phyloP scores from a whole-genome alignment of 2,797 vertebrate species.

The Cyprinodon diabolis region DNA sequence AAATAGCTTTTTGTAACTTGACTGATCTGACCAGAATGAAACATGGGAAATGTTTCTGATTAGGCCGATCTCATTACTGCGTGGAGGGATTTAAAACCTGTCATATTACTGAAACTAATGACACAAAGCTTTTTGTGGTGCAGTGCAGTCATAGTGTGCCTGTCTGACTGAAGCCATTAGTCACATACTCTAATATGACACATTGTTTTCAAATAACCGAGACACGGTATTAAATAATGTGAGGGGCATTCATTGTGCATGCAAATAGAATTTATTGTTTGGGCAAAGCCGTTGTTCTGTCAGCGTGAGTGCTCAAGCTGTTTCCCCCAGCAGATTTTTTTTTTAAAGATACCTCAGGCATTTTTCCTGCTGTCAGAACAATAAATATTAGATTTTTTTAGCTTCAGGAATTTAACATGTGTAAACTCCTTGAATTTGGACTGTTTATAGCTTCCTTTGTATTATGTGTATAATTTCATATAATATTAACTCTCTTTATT shows the following conservation, averaged over 20 bases:
- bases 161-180: slow-evolving; percentile 34
- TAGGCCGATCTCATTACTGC: slow-evolving; percentile 21
- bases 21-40: slow-evolving; percentile 6
- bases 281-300: slow-evolving; percentile 26
- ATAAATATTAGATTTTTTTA: slow-evolving; percentile 25
- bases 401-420: not conserved
- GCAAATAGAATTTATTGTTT: slow-evolving; percentile 36
- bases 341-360: slow-evolving; percentile 21
- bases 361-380: slow-evolving; percentile 13
- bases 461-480: not conserved
- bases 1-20: not conserved
- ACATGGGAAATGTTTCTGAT: slow-evolving; percentile 18
- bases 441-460: not conserved
- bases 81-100: slow-evolving; percentile 32
- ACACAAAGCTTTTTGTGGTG: slow-evolving; percentile 21
- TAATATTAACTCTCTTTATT: not conserved
- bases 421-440: not conserved
- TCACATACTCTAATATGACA: slow-evolving; percentile 39
- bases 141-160: slow-evolving; percentile 16
- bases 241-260: slow-evolving; percentile 36
- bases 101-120: slow-evolving; percentile 37
- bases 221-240: slow-evolving; percentile 44
- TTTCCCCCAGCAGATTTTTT: slow-evolving; percentile 21
- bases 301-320: slow-evolving; percentile 29
- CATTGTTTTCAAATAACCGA: slow-evolving; percentile 50